phyloP scores from a whole-genome alignment of 2,888 invertebrate genomes.

The Oxystoma pomonae region DNA sequence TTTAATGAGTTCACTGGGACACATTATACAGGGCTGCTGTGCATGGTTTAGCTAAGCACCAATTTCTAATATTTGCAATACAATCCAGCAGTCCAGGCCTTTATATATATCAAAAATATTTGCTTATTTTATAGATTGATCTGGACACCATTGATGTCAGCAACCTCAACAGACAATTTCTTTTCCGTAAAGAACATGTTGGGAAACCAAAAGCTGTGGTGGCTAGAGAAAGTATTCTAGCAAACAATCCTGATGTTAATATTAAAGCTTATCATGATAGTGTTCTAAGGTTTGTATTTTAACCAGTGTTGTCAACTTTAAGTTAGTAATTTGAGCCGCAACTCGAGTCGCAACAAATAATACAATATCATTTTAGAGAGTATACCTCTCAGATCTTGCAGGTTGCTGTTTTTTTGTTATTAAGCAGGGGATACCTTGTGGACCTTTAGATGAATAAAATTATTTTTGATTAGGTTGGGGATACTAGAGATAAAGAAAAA shows the following conservation, averaged over 20 bases:
- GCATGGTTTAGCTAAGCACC: too few species aligned
- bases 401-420: background rate
- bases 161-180: slow-evolving; percentile 96
- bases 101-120: background rate
- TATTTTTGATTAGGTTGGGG: too few species aligned
- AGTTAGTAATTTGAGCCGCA: too few species aligned
- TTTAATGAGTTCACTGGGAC: too few species aligned
- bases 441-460: too few species aligned
- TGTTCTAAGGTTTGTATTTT: slow-evolving; percentile 76
- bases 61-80: too few species aligned
- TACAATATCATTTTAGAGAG: background rate
- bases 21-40: too few species aligned
- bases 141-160: slow-evolving; percentile 99
- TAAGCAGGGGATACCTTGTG: too few species aligned
- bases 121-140: slow-evolving; percentile 79
- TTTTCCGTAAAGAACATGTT: slow-evolving; percentile 98
- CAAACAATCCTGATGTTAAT: slow-evolving; percentile 83
- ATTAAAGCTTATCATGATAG: slow-evolving; percentile 91
- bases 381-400: background rate
- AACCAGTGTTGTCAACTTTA: too few species aligned
- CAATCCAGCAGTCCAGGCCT: too few species aligned
- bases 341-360: too few species aligned
- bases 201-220: slow-evolving; percentile 95
- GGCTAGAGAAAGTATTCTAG: slow-evolving; percentile 82
- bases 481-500: too few species aligned